Base-by-base conservation (phyloP, 1,140 invertebrate species). In the Solenopsis fugax region DNA sequence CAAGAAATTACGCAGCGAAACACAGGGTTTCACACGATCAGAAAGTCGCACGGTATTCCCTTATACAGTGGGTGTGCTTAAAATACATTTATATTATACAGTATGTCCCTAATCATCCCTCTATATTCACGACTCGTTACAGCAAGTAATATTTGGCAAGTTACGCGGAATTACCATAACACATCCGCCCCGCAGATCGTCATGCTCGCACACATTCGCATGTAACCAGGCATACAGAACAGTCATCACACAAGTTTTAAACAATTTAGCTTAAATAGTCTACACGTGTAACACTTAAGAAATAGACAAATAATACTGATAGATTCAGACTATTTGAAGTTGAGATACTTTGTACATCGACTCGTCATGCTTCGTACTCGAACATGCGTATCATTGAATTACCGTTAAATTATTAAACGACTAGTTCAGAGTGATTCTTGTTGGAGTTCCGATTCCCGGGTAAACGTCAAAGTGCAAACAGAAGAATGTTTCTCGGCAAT, bases 251-350 rank as follows among this genome's bases (percentile, higher is more conserved):
- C 85, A 54, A 48, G 16, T 86, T 78, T 87, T 41, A 7, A 86
- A 85, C 62, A 75, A 82, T 85, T 60, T 72, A 64, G 34, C 48
- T 76, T 60, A 52, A 69, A 65, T 85, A 72, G n/a, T 21, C 50
- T 60, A 69, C 62, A n/a, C 34, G 34, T 82, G 34, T 82, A 87
- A 90, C 89, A 90, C 69, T 85, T 87, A 89, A 45, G 60, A 80
- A 87, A 90, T 50, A 75, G 77, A 81, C 37, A 86, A 86, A 87
- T 90, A 92, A 91, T 91, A 92, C 90, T 90, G 88, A 90, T 85
- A 73, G 76, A 87, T 87, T 89, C 89, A 67, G 82, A 91, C 86
- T 88, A 85, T 81, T 85, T 85, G 24, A 84, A 69, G 82, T 78
- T 89, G 37, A 45, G 58, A 77, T 62, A 72, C 34, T 85, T 75